Conservation (phyloP, 2,797 vertebrate species). For the Borostomias antarcticus region DNA sequence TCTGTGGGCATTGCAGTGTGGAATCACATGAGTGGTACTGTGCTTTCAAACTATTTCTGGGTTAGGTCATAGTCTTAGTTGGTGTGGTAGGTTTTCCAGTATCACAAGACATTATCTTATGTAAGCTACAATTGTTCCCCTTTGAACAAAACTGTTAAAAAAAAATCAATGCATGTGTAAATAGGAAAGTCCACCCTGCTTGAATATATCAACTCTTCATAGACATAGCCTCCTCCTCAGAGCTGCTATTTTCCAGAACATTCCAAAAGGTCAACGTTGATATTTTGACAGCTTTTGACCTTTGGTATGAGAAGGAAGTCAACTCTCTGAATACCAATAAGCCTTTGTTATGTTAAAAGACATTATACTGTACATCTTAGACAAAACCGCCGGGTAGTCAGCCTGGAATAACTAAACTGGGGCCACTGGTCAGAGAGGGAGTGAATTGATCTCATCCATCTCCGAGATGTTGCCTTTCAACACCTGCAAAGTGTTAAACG, state of each 20-base stretch:
- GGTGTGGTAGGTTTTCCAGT: too few species aligned
- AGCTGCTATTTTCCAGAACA: conserved; percentile 60
- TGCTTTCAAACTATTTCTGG: too few species aligned
- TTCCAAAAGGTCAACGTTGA: conserved; percentile 83
- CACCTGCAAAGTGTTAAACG: background rate
- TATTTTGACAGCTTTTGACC: conserved; percentile 83
- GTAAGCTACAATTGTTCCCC: too few species aligned
- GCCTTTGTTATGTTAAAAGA: conserved; percentile 56
- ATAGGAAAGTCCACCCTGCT: background rate
- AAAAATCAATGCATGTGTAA: background rate
- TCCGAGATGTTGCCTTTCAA: background rate
- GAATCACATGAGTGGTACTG: background rate
- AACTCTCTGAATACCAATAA: conserved; percentile 72
- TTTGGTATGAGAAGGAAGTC: conserved; percentile 68
- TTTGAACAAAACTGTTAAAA: too few species aligned
- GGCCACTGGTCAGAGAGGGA: conserved; percentile 14
- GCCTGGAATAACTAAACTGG: background rate
- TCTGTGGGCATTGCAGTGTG: background rate
- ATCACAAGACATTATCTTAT: too few species aligned
- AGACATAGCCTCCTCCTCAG: conserved; percentile 42
- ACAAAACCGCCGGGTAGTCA: conserved; percentile 41
- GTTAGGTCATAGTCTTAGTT: too few species aligned
- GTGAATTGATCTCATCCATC: conserved; percentile 26
- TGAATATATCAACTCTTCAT: conserved; percentile 51
- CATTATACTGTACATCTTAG: conserved; percentile 59